Base-by-base conservation (phyloP, 1,140 invertebrate species). In the Drosophila bipectinata region DNA sequence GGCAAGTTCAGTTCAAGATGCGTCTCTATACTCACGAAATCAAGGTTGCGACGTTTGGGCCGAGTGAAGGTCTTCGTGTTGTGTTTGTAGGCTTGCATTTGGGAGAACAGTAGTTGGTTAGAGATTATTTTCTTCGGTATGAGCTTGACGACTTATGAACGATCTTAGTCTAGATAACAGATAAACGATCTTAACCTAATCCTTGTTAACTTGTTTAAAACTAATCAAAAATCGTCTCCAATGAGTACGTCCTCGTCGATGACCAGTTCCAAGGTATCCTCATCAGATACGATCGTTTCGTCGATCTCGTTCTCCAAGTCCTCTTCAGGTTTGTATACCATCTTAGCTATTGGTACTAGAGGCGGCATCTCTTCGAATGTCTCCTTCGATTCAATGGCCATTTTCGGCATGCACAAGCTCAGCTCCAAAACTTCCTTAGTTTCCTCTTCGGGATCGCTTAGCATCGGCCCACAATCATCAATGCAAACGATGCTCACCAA, bases 1-100 rank as follows among this genome's bases (percentile, higher is more conserved):
- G n/a, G 1, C 1, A 5, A n/a, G 21, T 47, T 28, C 14, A 45
- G 6, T 39, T 0, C 0, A 21, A 12, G 9, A 8, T 21, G 2
- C 0, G 0, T 1, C 7, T 9, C 62, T 51, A 0, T 52, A 91
- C 90, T 91, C 67, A 91, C 90, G 41, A 90, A 90, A 58, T 91
- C 90, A 52, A 91, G 58, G 68, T 82, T 91, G 67, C 82, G 74
- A 41, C 88, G 78, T 49, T 89, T 91, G 14, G 90, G 90, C 21
- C 90, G 74, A 47, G 90, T 91, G 32, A 91, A 91, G 24, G 90
- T 91, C 72, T 82, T 90, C n/a, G 90, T 90, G 57, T 90, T 88
- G 54, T 79, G 53, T 73, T 91, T 91, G 71, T 75, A 91, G 32
- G 76, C 90, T 91, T 69, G 21, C 21, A 21, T 64, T n/a, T 7